Conservation (phyloP, 2,888 invertebrate species). For the Halictus quadricinctus region DNA sequence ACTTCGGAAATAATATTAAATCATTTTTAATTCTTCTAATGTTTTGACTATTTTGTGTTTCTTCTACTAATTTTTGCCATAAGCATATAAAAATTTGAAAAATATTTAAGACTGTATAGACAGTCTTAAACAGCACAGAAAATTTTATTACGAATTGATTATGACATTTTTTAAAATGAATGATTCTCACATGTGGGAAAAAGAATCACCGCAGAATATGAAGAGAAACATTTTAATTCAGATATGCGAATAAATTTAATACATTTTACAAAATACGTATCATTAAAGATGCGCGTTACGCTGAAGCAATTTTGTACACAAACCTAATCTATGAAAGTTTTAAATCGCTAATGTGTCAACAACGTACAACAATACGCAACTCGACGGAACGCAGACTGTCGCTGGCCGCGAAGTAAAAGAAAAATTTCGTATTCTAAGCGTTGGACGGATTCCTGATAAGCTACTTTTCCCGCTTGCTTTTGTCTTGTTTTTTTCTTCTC, state of each 20-base stretch:
- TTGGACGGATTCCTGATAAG: slow-evolving; percentile 81
- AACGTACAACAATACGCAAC: slow-evolving; percentile 17
- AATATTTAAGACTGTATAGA: too few species aligned
- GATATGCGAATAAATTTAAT: slow-evolving; percentile 27
- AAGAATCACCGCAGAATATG: neutral
- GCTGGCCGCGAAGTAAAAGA: slow-evolving; percentile 25
- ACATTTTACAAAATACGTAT: slow-evolving; percentile 29
- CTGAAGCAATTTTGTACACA: slow-evolving; percentile 25
- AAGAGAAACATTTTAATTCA: neutral
- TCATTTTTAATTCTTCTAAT: too few species aligned
- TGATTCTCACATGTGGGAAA: neutral
- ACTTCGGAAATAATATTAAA: too few species aligned
- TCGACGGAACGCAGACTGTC: slow-evolving; percentile 15
- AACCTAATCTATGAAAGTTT: slow-evolving; percentile 30
- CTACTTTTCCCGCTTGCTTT: slow-evolving; percentile 63
- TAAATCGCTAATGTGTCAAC: slow-evolving; percentile 11
- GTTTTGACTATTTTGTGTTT: too few species aligned
- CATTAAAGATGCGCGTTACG: slow-evolving; percentile 11
- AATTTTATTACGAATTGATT: neutral
- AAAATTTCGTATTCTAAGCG: slow-evolving; percentile 60
- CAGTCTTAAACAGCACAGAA: neutral
- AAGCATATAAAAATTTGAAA: too few species aligned
- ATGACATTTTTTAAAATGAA: neutral
- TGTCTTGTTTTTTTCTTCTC: slow-evolving; percentile 29
- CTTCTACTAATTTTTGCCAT: too few species aligned